Conservation (phyloP, 2,113 vertebrate species). For the Procavia capensis region DNA sequence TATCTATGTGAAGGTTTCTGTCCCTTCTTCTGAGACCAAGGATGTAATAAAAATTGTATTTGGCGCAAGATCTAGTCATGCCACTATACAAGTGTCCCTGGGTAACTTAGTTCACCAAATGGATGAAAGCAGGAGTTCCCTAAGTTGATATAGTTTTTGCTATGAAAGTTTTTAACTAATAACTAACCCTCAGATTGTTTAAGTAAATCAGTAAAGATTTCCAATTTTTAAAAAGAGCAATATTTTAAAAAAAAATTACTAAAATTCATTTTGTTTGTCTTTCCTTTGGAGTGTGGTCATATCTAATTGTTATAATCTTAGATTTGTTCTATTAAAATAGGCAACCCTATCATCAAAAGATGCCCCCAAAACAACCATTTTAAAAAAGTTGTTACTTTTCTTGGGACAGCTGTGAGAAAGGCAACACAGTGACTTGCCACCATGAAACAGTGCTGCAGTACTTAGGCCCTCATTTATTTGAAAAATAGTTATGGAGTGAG, state of each 20-base stretch:
- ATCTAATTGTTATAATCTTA: background rate
- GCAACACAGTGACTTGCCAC: background rate
- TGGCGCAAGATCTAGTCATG: background rate
- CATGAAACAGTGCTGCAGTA: background rate
- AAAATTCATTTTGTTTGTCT: background rate
- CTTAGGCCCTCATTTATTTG: background rate
- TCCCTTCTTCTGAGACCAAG: background rate
- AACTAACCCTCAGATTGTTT: background rate
- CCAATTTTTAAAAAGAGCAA: background rate
- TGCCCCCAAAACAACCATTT: background rate
- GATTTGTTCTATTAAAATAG: background rate
- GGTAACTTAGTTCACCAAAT: background rate
- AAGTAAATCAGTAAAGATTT: background rate
- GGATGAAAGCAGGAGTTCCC: background rate
- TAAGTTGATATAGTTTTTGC: background rate
- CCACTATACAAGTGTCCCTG: background rate
- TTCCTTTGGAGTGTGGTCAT: background rate
- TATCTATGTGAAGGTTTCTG: background rate
- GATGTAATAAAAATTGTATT: background rate
- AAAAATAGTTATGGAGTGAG: background rate
- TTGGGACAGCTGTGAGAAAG: background rate
- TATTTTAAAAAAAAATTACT: background rate
- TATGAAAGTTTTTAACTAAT: background rate
- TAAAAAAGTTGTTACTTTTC: background rate
- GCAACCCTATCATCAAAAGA: background rate